A percentile compares a stretch with the other conserved stretches of the same genome.
These are phyloP conservation scores for Riparia riparia DNA, from an alignment of 2,113 vertebrate genomes.

Conservation along the genomic window DNA sequence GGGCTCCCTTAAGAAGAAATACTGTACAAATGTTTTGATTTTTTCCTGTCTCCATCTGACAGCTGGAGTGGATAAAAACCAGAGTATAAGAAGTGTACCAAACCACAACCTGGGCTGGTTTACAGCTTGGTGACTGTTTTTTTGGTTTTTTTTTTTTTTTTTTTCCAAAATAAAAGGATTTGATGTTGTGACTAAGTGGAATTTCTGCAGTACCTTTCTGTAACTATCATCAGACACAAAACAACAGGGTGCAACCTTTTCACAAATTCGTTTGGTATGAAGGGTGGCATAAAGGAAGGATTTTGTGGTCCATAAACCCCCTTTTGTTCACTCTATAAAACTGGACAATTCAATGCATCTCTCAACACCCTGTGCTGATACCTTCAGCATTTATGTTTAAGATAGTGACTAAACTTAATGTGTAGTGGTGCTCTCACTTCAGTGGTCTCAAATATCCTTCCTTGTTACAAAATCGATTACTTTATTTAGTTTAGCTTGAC, in stretches of 20 bases:
- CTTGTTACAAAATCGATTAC: not conserved
- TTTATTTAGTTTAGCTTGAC: not conserved
- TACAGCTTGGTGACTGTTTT: not conserved
- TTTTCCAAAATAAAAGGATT: slow-evolving; percentile 25
- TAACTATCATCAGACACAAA: not conserved
- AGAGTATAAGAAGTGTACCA: slow-evolving; percentile 17
- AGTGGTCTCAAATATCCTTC: not conserved
- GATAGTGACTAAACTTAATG: not conserved
- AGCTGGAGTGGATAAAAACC: slow-evolving; percentile 50
- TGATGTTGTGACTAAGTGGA: not conserved
- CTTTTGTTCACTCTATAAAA: not conserved
- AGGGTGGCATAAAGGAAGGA: not conserved
- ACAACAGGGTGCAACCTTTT: not conserved
- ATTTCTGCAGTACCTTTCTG: slow-evolving; percentile 27
- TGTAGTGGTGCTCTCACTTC: not conserved
- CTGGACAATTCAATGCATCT: not conserved
- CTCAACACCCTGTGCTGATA: not conserved
- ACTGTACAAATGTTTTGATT: slow-evolving; percentile 10
- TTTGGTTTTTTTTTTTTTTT: not conserved
- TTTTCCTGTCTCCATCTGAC: slow-evolving; percentile 43
- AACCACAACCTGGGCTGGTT: slow-evolving; percentile 30
- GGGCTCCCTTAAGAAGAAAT: not conserved
- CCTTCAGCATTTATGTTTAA: not conserved
- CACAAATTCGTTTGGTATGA: not conserved
- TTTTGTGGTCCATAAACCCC: not conserved